phyloP scores from a whole-genome alignment of 2,888 invertebrate genomes.

The Imbricaverruca yamaguchii region DNA sequence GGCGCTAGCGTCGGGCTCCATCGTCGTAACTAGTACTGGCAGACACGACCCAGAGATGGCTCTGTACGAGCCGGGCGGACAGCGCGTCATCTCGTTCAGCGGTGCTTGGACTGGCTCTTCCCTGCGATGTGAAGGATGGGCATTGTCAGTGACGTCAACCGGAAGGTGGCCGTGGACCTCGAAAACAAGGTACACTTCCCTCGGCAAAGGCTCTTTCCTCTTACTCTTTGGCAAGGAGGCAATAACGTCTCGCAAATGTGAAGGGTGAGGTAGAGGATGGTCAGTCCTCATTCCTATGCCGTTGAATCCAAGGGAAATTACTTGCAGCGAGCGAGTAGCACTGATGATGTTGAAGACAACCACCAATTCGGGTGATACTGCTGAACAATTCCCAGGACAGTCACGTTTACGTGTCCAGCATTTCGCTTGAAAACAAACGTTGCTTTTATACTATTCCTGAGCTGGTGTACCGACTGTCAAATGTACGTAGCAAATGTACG shows the following conservation, averaged over 20 bases:
- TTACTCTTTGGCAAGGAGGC: background rate
- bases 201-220: too few relatives aligned
- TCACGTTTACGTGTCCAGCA: too few relatives aligned
- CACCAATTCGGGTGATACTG: too few relatives aligned
- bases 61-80: slow-evolving; percentile 1
- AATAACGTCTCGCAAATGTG: background rate
- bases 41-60: background rate
- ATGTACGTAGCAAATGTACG: too few relatives aligned
- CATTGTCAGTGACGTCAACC: background rate
- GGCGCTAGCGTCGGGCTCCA: background rate
- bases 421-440: too few relatives aligned
- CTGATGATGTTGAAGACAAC: too few relatives aligned
- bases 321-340: too few relatives aligned
- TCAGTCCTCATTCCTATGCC: too few relatives aligned
- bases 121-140: background rate
- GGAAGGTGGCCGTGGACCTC: background rate
- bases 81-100: background rate
- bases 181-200: background rate
- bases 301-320: too few relatives aligned
- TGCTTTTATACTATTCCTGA: too few relatives aligned
- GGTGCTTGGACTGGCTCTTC: background rate
- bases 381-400: too few relatives aligned
- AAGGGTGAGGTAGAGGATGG: background rate
- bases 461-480: too few relatives aligned
- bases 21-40: background rate